A percentile compares a stretch with the other conserved stretches of the same genome.
Evolutionary conservation across 2,797 vertebrate species (phyloP).

Genomic region (Diplodus sargus): DNA sequence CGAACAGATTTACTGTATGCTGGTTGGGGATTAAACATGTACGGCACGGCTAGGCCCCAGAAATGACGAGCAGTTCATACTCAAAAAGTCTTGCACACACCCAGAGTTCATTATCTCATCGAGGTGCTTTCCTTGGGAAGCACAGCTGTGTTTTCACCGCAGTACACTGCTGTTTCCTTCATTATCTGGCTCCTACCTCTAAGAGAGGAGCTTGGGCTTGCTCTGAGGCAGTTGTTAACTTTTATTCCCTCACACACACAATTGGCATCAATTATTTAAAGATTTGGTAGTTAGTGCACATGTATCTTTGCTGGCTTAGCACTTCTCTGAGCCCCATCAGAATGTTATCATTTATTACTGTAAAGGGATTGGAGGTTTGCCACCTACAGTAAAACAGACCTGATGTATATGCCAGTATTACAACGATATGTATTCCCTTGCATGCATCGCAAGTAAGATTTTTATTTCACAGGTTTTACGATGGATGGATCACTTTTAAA

Average conservation of each 20-base stretch:
- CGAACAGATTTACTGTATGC: slow-evolving; percentile 58
- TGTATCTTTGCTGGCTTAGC: slow-evolving; percentile 28
- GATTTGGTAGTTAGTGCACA: slow-evolving; percentile 40
- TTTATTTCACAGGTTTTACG: neutral
- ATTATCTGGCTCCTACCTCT: slow-evolving; percentile 67
- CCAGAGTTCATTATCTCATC: slow-evolving; percentile 72
- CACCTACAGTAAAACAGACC: neutral
- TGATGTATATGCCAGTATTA: neutral
- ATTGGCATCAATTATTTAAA: slow-evolving; percentile 76
- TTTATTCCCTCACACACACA: slow-evolving; percentile 54
- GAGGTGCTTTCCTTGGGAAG: slow-evolving; percentile 64
- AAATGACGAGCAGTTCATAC: slow-evolving; percentile 50
- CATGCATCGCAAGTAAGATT: neutral
- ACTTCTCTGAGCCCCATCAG: slow-evolving; percentile 26
- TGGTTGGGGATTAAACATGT: slow-evolving; percentile 63
- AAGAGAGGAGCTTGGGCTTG: slow-evolving; percentile 42
- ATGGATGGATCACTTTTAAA: neutral
- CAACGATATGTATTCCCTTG: neutral
- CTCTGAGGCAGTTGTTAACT: slow-evolving; percentile 69
- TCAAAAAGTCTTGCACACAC: slow-evolving; percentile 52
- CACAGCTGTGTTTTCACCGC: slow-evolving; percentile 51
- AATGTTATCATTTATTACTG: neutral
- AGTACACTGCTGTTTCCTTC: slow-evolving; percentile 62
- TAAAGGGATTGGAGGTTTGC: slow-evolving; percentile 1
- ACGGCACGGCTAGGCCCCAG: slow-evolving; percentile 48